Base-by-base conservation (phyloP, 1,140 invertebrate genomes). In the Pseudomyrmex cubaensis region DNA sequence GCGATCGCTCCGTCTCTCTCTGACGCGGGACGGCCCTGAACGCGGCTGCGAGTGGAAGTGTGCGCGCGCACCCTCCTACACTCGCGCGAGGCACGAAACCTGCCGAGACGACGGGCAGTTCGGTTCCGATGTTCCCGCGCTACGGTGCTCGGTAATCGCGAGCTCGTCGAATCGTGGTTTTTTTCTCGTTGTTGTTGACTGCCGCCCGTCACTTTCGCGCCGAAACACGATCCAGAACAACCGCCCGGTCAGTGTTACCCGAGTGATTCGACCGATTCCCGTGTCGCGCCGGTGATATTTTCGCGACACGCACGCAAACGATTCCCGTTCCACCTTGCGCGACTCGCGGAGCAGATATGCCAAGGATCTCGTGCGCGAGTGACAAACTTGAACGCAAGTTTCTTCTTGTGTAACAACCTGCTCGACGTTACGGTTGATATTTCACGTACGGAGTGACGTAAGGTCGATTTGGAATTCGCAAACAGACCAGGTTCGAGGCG, bases 81-180 rank as follows among this genome's bases (percentile, higher is more conserved):
- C 46, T 83, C 69, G 74, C 87, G 62, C 82, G 83, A 64, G 77
- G 82, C 59, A 64, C 62, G 77, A 84, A 82, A 85, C 77, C 83
- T 82, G 89, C 85, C 88, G 87, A 87, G 69, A n/a, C 4, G 62
- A 56, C 73, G 77, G 35, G 85, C 93, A 94, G 93, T 94, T 85
- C 90, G 85, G 90, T 92, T 91, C 88, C 90, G 91, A 91, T 92
- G 91, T 94, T 92, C 92, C 90, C 89, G 91, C 92, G 92, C 83
- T 90, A 75, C 85, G 91, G 92, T 90, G 85, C 88, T 77, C 66
- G 69, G 56, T 66, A 69, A 80, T 83, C 69, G 67, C 25, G 54
- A 46, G 61, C 62, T 57, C 57, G 44, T 57, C 35, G 54, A 73
- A 9, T 22, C 15, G 57, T 59, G 25, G 46, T 48, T 62, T n/a